These are phyloP conservation scores for Montipora sp. DNA, from an alignment of 64 coral and sea anemone genomes.

Conservation along the genomic window DNA sequence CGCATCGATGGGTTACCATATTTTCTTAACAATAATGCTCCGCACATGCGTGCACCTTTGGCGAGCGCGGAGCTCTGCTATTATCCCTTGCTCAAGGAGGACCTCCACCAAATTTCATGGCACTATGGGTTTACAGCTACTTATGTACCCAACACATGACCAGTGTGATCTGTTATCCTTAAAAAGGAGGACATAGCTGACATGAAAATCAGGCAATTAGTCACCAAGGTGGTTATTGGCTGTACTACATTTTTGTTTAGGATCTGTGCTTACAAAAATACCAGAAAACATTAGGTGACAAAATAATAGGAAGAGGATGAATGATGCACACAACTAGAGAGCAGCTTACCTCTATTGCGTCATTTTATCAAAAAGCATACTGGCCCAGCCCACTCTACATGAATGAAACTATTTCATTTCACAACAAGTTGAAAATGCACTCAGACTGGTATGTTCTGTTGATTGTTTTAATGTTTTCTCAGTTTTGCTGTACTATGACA, in stretches of 20 bases:
- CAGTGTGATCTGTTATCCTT: background rate
- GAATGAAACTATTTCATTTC: background rate
- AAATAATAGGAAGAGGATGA: background rate
- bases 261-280: background rate
- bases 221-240: background rate
- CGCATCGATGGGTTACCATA: too few species aligned
- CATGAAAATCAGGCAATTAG: background rate
- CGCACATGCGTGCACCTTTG: too few species aligned
- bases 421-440: background rate
- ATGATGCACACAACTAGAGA: background rate
- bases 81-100: conserved; percentile 52
- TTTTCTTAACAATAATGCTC: too few species aligned
- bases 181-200: background rate
- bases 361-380: background rate
- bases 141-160: background rate
- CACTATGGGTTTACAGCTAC: conserved; percentile 35
- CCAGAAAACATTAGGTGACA: background rate
- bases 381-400: background rate
- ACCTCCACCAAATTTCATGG: conserved; percentile 43
- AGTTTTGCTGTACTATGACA: background rate
- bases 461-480: background rate
- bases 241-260: background rate
- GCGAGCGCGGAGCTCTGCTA: background rate
- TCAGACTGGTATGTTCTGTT: background rate
- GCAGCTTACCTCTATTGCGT: background rate